Evolutionary conservation across 2,113 vertebrate genomes (phyloP), one percentile per base, ranked within the genome.

Genomic region (Platichthys flesus): DNA sequence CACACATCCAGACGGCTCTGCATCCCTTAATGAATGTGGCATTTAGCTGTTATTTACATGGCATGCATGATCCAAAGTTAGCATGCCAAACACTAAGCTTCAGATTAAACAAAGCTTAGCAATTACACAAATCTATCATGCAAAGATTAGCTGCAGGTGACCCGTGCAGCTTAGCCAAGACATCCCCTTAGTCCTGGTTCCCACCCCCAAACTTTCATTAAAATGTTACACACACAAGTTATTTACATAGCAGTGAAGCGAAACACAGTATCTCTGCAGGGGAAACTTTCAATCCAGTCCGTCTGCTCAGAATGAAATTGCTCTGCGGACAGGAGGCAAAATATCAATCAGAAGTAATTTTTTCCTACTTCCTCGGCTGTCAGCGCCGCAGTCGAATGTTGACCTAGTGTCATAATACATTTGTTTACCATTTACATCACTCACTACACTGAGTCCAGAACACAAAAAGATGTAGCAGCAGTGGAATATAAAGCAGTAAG

Each of bases 21-120:
- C 78, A 71, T 78, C 67, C 82, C 77, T 83, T 95, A 94, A 95
- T 93, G 91, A 94, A 93, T 76, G 81, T 94, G 93, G 91, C 94
- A 94, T 95, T 95, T 94, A 91, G 88, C 83, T 95, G 91, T 90
- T 94, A 94, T 95, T 95, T 94, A 90, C 91, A 91, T 91, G 88
- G 71, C 84, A 78, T 79, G 83, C 88, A 84, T 88, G 87, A 82
- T 61, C 74, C 76, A 67, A 63, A 90, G 90, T 92, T 89, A 85
- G 85, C 81, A 92, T 87, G 85, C 86, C 62, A 73, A 85, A 73
- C 79, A 69, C 78, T 89, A 91, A 90, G 72, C 75, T 84, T 76
- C 69, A 85, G 90, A 93, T 94, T 93, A 93, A 92, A 92, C 85
- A 93, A 92, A 92, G 90, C 81, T 91, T 76, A 83, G 86, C 85